Evolutionary conservation across 2,113 vertebrate species (phyloP), one percentile per base, ranked within the genome.

Genomic region (Gadus macrocephalus): DNA sequence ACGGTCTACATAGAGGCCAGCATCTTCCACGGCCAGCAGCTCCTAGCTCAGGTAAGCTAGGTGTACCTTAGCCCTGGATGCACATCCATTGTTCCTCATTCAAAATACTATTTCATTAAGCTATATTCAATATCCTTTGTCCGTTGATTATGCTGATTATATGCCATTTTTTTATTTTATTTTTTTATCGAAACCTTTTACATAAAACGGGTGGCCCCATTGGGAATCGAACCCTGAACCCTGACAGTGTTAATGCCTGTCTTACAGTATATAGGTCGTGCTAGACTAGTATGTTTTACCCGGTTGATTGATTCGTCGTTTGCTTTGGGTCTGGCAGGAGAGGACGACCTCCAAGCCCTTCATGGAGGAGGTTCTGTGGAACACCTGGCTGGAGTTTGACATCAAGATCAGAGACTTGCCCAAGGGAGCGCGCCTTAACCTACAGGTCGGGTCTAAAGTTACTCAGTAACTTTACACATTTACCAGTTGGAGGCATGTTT

Each of bases 361-460:
- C 83, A 95, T 91, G 0, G 97, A 98, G 66, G 97, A 99, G 76
- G 95, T 98, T 60, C 87, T 99, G 25, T 99, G 97, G 97, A 98
- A 98, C 70, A 86, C 88, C 76, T 99, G 97, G 97, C 88, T 99
- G 62, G 96, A 98, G 80, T 99, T 98, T 69, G 92, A 93, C 80
- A 96, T 97, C 35, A 96, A 95, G 80, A 97, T 99, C 76, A 98
- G 93, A 74, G 97, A 99, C 76, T 89, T 99, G 67, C 96, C 97
- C 22, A 98, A 94, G 85, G 97, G 97, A 20, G 93, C 96, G 0
- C 91, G 98, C 1, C 89, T 99, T 55, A 98, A 94, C 82, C 92
- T 99, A 19, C 96, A 98, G 89, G 89, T 89, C 49, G 67, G 28
- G 4, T 53, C 22, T 58, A 15, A 11, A 27, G 22, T 28, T 12